Base-by-base conservation (phyloP, 2,113 vertebrate species). In the Numida meleagris region DNA sequence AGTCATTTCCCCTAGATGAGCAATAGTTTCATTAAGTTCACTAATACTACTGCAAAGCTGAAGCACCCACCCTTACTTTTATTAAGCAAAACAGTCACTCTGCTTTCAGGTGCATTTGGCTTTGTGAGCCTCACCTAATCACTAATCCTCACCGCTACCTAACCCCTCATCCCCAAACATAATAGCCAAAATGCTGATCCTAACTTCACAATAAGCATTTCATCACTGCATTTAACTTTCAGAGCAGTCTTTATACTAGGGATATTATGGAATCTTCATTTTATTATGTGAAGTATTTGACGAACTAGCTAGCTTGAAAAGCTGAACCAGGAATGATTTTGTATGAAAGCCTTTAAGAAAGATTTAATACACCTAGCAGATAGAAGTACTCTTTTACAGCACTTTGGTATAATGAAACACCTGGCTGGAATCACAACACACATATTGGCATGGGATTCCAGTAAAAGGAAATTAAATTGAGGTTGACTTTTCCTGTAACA, bases 351-450 rank as follows among this genome's bases (percentile, higher is more conserved):
- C 78, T 85, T 77, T 82, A 43, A 80, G 70, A 87, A 82, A 93
- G 45, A 45, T 14, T 45, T 36, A 79, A 87, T 38, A 66, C 2
- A 17, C 43, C 38, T 20, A 38, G 14, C 51, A 89, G 50, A 79
- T 0, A 85, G 58, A 76, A 73, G 27, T 11, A 31, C 15, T 31
- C 31, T 86, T 89, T 62, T 67, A 87, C 2, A 83, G 71, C 46
- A 58, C 78, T 80, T 38, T 14, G 42, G 48, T 77, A 71, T 74
- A 89, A 94, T 77, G 85, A 95, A 93, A 94, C 90, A 91, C 82
- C 68, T 88, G 68, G 21, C 0, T 81, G 63, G 79, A 93, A 96
- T 80, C 72, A 90, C 24, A 88, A 43, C 29, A 51, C 33, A 80
- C 14, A 33, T 23, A 53, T 0, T 63, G 68, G 36, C 38, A 86